Base-by-base conservation (phyloP, 2,888 invertebrate genomes). In the Silvanus unidentatus region DNA sequence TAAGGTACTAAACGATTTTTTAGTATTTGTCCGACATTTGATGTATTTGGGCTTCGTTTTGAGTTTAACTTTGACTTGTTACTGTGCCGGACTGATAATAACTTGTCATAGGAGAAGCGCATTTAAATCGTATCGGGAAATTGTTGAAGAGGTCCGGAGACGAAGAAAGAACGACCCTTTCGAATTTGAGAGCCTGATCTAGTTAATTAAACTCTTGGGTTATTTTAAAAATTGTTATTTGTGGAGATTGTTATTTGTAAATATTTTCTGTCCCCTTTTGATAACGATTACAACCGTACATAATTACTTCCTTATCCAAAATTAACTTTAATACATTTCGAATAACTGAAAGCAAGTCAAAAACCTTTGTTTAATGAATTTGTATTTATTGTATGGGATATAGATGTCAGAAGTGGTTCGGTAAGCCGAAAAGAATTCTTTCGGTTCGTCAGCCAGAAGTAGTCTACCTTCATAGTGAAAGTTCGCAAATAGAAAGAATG, bases 21-120 rank as follows among this genome's bases (percentile, higher is more conserved):
- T 65, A 79, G 80, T 76, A 48, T 76, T 81, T 54, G 60, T 77
- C 13, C 72, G 79, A 2, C 78, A 80, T 58, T 71, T 79, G 58
- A 72, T 75, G 52, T 81, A 81, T 59, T 66, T 82, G 44, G 76
- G 74, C 16, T 76, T 80, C 59, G 73, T 81, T 28, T 60, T 81
- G 15, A 70, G 78, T 5, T 60, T 81, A 30, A 75, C 77, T 11
- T 71, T 74, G 13, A 71, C 75, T 38, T 79, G 78, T 57, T 82
- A 81, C 55, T 77, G 77, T 49, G 75, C 73, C 38, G 80, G 80
- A 12, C 62, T 81, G 39, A 62, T 76, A 44, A 68, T 78, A n/a
- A 72, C 76, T 13, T 82, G 73, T 65, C 71, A 65, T 46, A 68
- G 73, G 53, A 68, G 69, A 16, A 56, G 69, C 37, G 69, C 63